Conservation (phyloP, 2,888 invertebrate genomes). For the Axea sp. region DNA sequence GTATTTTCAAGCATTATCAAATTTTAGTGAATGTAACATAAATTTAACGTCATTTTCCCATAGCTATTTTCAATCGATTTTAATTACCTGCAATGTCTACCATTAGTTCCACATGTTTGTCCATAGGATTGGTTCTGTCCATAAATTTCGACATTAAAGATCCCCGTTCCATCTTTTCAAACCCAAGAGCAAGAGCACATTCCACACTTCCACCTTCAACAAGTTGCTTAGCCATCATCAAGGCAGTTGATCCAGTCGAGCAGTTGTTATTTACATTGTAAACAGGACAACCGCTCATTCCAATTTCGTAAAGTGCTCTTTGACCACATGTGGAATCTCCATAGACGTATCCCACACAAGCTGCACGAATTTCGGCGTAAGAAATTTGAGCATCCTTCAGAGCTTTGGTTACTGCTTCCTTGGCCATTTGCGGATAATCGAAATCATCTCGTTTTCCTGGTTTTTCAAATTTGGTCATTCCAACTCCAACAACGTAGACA, state of each 20-base stretch:
- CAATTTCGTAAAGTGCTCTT: conserved; percentile 94
- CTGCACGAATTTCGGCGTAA: conserved; percentile 91
- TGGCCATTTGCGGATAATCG: conserved; percentile 97
- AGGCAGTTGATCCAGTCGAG: conserved; percentile 96
- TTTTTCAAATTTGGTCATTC: conserved; percentile 99
- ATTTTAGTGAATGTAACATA: too few relatives aligned
- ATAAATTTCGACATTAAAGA: conserved; percentile 87
- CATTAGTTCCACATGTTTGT: conserved; percentile 92
- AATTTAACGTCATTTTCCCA: too few relatives aligned
- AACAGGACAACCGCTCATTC: conserved; percentile 97
- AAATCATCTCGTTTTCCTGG: conserved; percentile 89
- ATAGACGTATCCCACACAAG: conserved; percentile 95
- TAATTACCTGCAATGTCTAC: conserved; percentile 88
- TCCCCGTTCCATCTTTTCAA: conserved; percentile 98
- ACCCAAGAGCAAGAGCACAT: conserved; percentile 95
- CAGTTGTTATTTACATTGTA: conserved; percentile 99
- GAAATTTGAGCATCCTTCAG: conserved; percentile 89
- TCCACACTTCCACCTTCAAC: conserved; percentile 93
- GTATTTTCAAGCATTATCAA: too few relatives aligned
- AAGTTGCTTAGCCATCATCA: conserved; percentile 94
- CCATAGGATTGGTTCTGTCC: conserved; percentile 94
- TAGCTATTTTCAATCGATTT: too few relatives aligned
- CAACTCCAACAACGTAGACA: conserved; percentile 96
- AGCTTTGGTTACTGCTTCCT: conserved; percentile 94
- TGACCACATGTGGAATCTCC: conserved; percentile 98